Evolutionary conservation across 2,113 vertebrate genomes (phyloP).

Genomic region (Rattus norvegicus): DNA sequence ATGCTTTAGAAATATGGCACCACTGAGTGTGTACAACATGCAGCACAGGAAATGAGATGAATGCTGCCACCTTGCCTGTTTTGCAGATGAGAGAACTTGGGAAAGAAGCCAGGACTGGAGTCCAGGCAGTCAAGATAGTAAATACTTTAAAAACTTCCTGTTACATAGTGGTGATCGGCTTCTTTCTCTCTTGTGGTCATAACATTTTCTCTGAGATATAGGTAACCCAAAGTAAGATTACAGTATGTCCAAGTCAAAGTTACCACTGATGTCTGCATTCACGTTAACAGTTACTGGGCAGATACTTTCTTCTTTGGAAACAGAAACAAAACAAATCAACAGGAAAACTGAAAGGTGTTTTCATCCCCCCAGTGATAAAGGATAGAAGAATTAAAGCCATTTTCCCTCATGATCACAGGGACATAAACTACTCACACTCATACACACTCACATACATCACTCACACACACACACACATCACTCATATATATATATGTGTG

Average conservation of each 20-base stretch:
- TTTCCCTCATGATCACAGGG: not conserved
- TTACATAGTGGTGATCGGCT: not conserved
- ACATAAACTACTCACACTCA: not conserved
- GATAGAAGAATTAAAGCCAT: not conserved
- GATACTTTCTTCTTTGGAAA: not conserved
- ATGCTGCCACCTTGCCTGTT: not conserved
- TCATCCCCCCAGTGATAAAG: not conserved
- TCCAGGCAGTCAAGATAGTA: fast-evolving
- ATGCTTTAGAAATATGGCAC: not conserved
- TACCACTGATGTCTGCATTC: not conserved
- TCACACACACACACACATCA: too few relatives aligned
- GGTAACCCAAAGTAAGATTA: not conserved
- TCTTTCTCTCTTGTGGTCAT: not conserved
- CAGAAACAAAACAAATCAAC: not conserved
- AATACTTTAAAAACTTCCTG: not conserved
- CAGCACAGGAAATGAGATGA: not conserved
- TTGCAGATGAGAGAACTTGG: not conserved
- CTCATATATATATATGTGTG: not conserved
- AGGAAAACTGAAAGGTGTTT: not conserved
- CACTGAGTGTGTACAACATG: not conserved
- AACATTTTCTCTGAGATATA: not conserved
- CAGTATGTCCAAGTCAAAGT: conserved; percentile 8
- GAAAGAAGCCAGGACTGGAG: not conserved
- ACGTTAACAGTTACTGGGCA: not conserved
- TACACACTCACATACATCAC: too few relatives aligned